Evolutionary conservation across 2,888 invertebrate species (phyloP).

Genomic region (Pollenia labialis): DNA sequence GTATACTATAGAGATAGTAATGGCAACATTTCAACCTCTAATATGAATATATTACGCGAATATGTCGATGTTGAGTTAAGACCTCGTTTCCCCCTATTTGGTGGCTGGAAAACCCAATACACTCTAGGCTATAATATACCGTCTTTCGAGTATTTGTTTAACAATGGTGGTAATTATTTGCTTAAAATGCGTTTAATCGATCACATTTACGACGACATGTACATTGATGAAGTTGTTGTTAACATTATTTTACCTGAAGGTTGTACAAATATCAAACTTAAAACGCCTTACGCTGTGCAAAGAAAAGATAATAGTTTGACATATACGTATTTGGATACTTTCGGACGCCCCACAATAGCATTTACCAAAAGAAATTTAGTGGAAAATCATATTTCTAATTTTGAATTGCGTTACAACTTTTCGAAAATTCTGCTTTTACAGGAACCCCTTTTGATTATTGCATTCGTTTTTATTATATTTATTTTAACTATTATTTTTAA

Average conservation of each 20-base stretch:
- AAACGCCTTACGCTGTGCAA: conserved; percentile 92
- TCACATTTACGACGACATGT: conserved; percentile 98
- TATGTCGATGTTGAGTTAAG: conserved; percentile 97
- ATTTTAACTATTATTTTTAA: conserved; percentile 96
- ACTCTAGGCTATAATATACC: conserved; percentile 98
- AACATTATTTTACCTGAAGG: conserved; percentile 98
- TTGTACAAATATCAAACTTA: conserved; percentile 91
- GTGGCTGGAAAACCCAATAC: conserved; percentile 99
- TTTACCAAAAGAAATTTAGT: conserved; percentile 94
- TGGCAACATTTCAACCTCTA: conserved; percentile 99
- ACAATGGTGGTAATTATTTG: conserved; percentile 90
- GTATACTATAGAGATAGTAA: conserved; percentile 98
- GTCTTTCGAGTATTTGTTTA: conserved; percentile 97
- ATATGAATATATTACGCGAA: conserved; percentile 94
- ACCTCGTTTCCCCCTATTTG: conserved; percentile 98
- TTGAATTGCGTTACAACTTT: conserved; percentile 95
- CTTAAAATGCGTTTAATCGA: conserved; percentile 97
- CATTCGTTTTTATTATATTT: conserved; percentile 95
- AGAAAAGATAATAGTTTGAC: conserved; percentile 90
- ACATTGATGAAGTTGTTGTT: conserved; percentile 94
- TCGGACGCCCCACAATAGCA: conserved; percentile 94
- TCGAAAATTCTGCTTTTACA: conserved; percentile 93
- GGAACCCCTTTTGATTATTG: conserved; percentile 95
- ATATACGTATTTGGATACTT: conserved; percentile 97
- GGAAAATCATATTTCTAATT: conserved; percentile 98